These are phyloP conservation scores for Acrobasis suavella DNA, from an alignment of 2,888 invertebrate species.

Conservation along the genomic window DNA sequence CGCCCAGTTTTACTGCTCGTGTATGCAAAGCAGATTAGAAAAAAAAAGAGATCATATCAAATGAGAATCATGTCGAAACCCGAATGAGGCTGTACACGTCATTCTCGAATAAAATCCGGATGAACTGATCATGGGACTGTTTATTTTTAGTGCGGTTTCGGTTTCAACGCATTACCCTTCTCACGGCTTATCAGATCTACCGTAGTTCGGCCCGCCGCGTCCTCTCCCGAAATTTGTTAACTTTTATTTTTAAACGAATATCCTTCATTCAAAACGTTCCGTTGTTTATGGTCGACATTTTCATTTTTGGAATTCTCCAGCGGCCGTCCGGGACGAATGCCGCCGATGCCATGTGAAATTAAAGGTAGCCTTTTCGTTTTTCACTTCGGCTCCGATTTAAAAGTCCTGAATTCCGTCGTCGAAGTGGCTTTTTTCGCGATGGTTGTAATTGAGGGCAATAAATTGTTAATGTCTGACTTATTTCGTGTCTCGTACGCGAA, in stretches of 20 bases:
- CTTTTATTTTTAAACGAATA: conserved; percentile 69
- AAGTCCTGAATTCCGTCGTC: conserved; percentile 66
- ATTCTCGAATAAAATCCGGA: conserved; percentile 65
- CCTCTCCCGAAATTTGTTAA: conserved; percentile 75
- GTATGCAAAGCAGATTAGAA: conserved; percentile 67
- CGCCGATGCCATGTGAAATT: conserved; percentile 76
- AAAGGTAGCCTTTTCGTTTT: conserved; percentile 68
- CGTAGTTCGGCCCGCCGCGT: conserved; percentile 50
- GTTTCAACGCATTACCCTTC: conserved; percentile 74
- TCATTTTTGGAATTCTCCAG: conserved; percentile 76
- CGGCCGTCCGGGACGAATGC: conserved; percentile 57
- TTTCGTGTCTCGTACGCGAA: conserved; percentile 53
- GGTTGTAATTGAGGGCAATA: conserved; percentile 77
- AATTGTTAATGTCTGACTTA: conserved; percentile 72
- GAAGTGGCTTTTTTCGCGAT: conserved; percentile 69
- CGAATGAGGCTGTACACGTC: conserved; percentile 64
- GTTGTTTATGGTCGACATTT: conserved; percentile 82
- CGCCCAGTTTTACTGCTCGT: conserved; percentile 56
- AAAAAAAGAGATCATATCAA: conserved; percentile 52
- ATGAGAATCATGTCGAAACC: conserved; percentile 70
- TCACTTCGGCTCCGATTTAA: conserved; percentile 63
- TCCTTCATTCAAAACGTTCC: conserved; percentile 78
- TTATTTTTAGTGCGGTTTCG: conserved; percentile 72
- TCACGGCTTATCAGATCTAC: conserved; percentile 74
- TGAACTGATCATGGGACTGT: conserved; percentile 67